phyloP scores from a whole-genome alignment of 2,888 invertebrate species.

The Timandra comae region DNA sequence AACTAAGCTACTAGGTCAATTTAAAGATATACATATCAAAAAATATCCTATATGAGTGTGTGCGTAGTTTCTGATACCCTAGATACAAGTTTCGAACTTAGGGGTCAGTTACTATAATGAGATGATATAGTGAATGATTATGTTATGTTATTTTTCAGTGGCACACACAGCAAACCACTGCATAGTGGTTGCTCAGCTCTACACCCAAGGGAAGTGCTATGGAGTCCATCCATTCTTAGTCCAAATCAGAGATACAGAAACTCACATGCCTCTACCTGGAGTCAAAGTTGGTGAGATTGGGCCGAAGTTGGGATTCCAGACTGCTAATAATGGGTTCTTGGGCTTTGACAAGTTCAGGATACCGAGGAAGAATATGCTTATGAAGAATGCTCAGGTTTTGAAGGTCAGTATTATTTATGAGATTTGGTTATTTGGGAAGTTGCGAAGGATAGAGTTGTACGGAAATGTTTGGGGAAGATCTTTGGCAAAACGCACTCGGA shows the following conservation, averaged over 20 bases:
- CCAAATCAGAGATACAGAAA: slow-evolving; percentile 89
- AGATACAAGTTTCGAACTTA: no score
- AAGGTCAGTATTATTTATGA: slow-evolving; percentile 52
- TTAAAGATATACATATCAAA: no score
- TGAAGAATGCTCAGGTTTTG: slow-evolving; percentile 91
- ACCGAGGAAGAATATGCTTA: slow-evolving; percentile 91
- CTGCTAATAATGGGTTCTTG: slow-evolving; percentile 93
- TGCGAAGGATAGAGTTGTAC: no score
- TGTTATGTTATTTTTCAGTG: no score
- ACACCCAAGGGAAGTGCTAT: slow-evolving; percentile 84
- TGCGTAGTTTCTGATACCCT: no score
- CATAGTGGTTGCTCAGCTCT: slow-evolving; percentile 91
- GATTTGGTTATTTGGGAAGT: no score
- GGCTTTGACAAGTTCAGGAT: slow-evolving; percentile 89
- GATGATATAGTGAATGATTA: no score
- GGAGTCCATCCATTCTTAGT: slow-evolving; percentile 95
- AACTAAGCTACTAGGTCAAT: no score
- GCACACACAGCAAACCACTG: slow-evolving; percentile 94
- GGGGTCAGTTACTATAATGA: no score
- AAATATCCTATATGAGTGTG: no score
- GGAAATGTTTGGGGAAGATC: no score
- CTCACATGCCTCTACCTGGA: slow-evolving; percentile 89
- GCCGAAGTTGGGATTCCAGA: slow-evolving; percentile 91
- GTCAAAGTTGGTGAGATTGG: slow-evolving; percentile 95
- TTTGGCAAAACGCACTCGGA: no score